These are phyloP conservation scores for Cynaeus angustus DNA, from an alignment of 2,888 invertebrate genomes.

Conservation along the genomic window DNA sequence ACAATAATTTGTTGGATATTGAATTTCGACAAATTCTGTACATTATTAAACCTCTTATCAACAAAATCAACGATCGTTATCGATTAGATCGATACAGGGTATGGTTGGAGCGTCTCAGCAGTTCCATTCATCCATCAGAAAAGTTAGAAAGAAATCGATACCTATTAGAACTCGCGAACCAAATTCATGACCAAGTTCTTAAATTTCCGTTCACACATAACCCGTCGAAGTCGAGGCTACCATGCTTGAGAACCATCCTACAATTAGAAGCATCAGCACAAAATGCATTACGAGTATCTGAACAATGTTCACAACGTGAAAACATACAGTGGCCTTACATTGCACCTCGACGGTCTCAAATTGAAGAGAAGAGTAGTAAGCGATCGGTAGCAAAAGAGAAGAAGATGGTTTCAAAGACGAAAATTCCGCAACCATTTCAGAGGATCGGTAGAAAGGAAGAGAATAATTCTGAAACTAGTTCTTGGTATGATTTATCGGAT, in stretches of 20 bases:
- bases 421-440: constrained; percentile 9
- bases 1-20: constrained; percentile 21
- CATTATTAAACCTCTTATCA: constrained; percentile 36
- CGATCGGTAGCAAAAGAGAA: neutral
- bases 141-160: constrained; percentile 34
- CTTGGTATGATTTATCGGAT: constrained; percentile 36
- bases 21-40: constrained; percentile 41
- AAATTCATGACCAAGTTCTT: constrained; percentile 33
- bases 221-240: constrained; percentile 22
- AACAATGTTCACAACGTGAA: constrained; percentile 12
- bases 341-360: constrained; percentile 1
- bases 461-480: constrained; percentile 12
- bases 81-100: constrained; percentile 26
- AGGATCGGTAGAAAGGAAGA: constrained; percentile 14
- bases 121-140: neutral
- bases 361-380: neutral
- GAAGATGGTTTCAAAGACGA: constrained; percentile 13
- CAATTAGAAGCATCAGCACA: neutral
- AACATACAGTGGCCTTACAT: constrained; percentile 18
- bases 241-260: neutral
- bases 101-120: constrained; percentile 42
- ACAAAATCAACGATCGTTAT: constrained; percentile 20
- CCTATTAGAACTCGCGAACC: constrained; percentile 40
- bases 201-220: constrained; percentile 23
- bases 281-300: neutral